Percentiles rank a stretch among this genome's conserved stretches.
Conservation (phyloP, 2,797 vertebrate genomes). For the Phoebastria nigripes region DNA sequence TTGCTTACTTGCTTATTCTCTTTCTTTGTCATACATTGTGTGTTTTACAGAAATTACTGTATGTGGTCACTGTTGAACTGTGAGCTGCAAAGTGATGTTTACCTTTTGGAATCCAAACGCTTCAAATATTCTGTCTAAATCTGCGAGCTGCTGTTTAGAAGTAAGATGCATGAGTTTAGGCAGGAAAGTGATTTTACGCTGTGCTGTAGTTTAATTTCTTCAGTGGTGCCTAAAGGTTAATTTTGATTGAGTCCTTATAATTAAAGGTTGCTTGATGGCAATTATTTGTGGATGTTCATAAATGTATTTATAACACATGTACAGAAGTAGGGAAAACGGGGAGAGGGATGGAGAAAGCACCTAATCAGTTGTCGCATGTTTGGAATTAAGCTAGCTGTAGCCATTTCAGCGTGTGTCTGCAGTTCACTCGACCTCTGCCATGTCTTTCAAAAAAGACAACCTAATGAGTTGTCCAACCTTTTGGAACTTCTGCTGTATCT, state of each 20-base stretch:
- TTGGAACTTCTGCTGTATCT: neutral
- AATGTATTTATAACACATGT: neutral
- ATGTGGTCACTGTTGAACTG: neutral
- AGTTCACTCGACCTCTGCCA: neutral
- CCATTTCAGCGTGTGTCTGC: neutral
- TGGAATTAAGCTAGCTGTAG: neutral
- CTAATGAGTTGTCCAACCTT: neutral
- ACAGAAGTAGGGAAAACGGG: neutral
- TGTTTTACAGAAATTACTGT: neutral
- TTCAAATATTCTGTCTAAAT: neutral
- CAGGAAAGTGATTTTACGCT: neutral
- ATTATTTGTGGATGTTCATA: neutral
- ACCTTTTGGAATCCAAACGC: neutral
- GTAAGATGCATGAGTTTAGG: neutral
- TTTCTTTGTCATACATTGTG: neutral
- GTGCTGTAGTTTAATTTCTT: neutral
- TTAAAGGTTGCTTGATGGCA: slow-evolving; percentile 4
- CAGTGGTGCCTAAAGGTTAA: neutral
- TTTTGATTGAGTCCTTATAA: neutral
- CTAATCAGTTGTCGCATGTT: neutral
- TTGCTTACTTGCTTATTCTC: neutral
- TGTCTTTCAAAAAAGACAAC: neutral
- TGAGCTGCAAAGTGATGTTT: neutral
- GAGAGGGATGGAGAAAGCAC: neutral
- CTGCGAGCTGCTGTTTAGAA: neutral